Conservation (phyloP, 2,113 vertebrate genomes). For the Actenoides hombroni region DNA sequence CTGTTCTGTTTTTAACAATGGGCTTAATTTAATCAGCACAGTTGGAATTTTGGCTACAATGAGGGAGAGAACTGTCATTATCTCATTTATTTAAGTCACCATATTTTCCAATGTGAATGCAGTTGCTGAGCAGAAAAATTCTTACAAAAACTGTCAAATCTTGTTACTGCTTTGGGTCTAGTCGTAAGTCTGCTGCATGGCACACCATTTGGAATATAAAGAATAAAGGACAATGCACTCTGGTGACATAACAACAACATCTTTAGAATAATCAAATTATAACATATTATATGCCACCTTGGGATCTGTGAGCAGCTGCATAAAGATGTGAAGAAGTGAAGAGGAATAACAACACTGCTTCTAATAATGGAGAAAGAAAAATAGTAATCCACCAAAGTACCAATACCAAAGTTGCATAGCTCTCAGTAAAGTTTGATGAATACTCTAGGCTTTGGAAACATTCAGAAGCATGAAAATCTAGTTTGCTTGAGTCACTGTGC, state of each 20-base stretch:
- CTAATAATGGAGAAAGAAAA: neutral
- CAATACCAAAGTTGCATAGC: neutral
- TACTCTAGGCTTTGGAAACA: neutral
- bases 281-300: neutral
- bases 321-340: neutral
- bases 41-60: neutral
- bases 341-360: neutral
- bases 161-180: neutral
- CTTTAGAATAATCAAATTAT: neutral
- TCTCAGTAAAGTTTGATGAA: neutral
- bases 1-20: constrained; percentile 37
- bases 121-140: neutral
- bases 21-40: constrained; percentile 3
- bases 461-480: neutral
- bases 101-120: neutral
- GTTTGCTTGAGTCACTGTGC: neutral
- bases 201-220: neutral
- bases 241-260: neutral
- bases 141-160: neutral
- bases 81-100: neutral
- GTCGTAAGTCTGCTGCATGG: neutral
- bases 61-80: neutral
- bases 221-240: neutral
- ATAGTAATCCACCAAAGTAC: neutral
- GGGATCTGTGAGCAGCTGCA: neutral